Conservation (phyloP, 2,113 vertebrate species). For the Halichoerus grypus region DNA sequence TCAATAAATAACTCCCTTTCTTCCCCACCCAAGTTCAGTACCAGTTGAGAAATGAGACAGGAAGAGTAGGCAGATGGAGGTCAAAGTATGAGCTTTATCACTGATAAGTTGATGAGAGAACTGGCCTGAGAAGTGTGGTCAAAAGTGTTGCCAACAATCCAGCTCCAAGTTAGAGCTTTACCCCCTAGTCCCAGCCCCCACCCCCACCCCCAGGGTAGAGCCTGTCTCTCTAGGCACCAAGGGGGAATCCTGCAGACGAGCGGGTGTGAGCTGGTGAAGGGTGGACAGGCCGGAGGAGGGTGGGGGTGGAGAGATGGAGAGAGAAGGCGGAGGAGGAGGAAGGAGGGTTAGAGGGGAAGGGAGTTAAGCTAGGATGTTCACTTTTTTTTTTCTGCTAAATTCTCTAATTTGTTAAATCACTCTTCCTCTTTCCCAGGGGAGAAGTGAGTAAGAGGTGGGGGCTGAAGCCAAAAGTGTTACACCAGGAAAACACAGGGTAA, state of each 20-base stretch:
- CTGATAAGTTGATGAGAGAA: background rate
- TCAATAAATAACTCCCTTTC: slow-evolving; percentile 57
- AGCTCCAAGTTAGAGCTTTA: background rate
- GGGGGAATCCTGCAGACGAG: background rate
- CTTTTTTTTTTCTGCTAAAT: background rate
- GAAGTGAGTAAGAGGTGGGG: background rate
- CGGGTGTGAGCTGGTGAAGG: background rate
- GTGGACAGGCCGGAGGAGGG: background rate
- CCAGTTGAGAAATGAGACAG: slow-evolving; percentile 50
- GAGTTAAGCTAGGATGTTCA: background rate
- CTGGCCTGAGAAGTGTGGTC: background rate
- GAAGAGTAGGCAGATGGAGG: background rate
- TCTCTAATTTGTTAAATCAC: background rate
- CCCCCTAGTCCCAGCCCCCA: background rate
- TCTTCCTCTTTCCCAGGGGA: background rate
- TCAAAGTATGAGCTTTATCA: background rate
- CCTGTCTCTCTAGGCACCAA: background rate
- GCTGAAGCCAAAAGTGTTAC: background rate
- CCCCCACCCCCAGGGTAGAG: background rate
- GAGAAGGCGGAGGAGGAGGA: background rate
- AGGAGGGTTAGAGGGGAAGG: background rate
- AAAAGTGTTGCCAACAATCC: background rate
- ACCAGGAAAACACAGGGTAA: background rate
- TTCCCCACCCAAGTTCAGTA: background rate
- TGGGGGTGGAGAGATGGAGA: background rate